Base-by-base conservation (phyloP, 2,888 invertebrate species). In the Ecdyonurus torrentis region DNA sequence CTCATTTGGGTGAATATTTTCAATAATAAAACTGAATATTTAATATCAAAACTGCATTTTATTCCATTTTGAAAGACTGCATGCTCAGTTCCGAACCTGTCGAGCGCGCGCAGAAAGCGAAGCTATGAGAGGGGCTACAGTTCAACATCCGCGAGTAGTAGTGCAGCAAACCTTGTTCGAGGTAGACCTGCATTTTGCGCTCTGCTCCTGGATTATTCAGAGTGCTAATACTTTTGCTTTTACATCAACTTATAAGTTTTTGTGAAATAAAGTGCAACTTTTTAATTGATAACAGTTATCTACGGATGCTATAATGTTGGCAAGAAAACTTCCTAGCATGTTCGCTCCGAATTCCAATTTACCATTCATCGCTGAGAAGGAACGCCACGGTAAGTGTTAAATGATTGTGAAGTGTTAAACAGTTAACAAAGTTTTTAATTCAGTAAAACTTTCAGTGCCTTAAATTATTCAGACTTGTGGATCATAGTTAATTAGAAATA, bases 101-200 rank as follows among this genome's bases (percentile, higher is more conserved):
- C 15, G 37, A 37, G 37, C 37, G 37, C 37, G 37, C 37, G 37
- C 37, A 37, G 37, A 37, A 37, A 37, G 15, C 37, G 37, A 15
- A 15, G 37, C 37, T 37, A 37, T 37, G 37, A 5, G 5, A 37
- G 37, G 15, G 37, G 37, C 37, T 37, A 59, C 59, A 62, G 62
- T 52, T 7, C 60, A 24, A 63, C 60, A n/a, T n/a, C 20, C 53
- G 58, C 15, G 24, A 59, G 63, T 63, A 63, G 63, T 63, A 63
- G 20, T 50, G 50, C 24, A 59, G 22, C 59, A 23, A 19, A 19
- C 50, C 22, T 60, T 18, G 60, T 20, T 15, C 2, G 15, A 59
- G 3, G 22, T n/a, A 10, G 59, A 52, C 23, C 18, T 60, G 19
- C 25, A 25, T 2, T 60, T 37, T 2, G 20, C 20, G 18, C 20